These are phyloP conservation scores for Rhinopithecus roxellana DNA, from an alignment of 2,113 vertebrate species.

Conservation along the genomic window DNA sequence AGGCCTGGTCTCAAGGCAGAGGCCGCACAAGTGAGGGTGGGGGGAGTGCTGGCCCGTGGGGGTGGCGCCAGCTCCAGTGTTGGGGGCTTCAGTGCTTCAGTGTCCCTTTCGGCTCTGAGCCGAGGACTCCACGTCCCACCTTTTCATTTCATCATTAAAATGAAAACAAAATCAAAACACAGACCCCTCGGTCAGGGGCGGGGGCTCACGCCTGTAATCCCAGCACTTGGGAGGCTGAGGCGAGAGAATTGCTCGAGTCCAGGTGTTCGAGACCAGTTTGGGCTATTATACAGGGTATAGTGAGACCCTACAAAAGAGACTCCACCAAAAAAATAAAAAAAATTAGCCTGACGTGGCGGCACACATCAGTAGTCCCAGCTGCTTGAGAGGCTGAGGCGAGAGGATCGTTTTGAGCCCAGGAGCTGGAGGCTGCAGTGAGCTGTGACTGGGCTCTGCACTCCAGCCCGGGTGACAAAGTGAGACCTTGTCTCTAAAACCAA, in stretches of 20 bases:
- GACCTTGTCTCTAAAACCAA: too few species aligned
- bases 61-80: rapidly evolving
- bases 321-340: not conserved
- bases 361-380: too few species aligned
- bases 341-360: not conserved
- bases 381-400: too few species aligned
- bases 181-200: too few species aligned
- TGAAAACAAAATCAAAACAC: not conserved
- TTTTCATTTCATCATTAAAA: not conserved
- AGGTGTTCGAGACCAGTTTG: not conserved
- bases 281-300: too few species aligned
- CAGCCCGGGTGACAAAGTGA: too few species aligned
- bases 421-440: too few species aligned
- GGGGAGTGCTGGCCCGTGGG: rapidly evolving
- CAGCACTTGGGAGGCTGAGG: not conserved
- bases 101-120: not conserved
- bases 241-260: not conserved
- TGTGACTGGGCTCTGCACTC: too few species aligned
- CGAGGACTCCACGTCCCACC: not conserved
- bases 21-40: not conserved
- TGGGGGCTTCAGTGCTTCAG: not conserved
- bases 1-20: not conserved
- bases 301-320: not conserved
- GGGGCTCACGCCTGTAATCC: not conserved
- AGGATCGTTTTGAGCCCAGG: too few species aligned